Evolutionary conservation across 2,888 invertebrate species (phyloP), one percentile per base, ranked within the genome.

Genomic region (Seira ritae): DNA sequence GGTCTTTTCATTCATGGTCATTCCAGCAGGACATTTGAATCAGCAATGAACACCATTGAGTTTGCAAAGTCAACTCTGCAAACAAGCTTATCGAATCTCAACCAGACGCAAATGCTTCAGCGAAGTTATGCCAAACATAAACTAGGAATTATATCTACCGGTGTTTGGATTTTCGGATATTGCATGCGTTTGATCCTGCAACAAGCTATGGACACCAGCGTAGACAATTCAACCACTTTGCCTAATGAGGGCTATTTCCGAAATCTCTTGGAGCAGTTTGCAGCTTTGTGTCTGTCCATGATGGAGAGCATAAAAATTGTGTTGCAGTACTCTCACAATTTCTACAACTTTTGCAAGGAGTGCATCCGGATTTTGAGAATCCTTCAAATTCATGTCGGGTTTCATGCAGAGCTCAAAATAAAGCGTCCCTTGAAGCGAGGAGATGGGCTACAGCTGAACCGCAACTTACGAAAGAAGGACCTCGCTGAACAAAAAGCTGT

Each of bases 311-410:
- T 71, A 6, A 81, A 76, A 23, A 15, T 20, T 0, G 67, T 81
- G 0, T 67, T 81, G 0, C 81, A 81, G 42, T 37, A 81, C 12
- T 70, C 62, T 12, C 42, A 72, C 42, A 81, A 81, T 22, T 81
- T 81, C 19, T 66, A 67, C 67, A 76, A 81, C 42, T 81, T 81
- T 19, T 76, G 76, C 81, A 66, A 76, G 17, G 81, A 81, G 12
- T 81, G 81, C 22, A 20, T 67, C 0, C 22, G 81, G 15, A 50
- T 81, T 8, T 46, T 81, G 0, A 70, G 72, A 19, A 67, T 76
- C 6, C 46, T 81, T 20, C 71, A 81, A 42, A 31, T 76, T 24
- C 71, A 76, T 17, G 20, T 81, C 1, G 68, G 67, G 2, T 81
- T 81, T 24, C 20, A 15, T 15, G 42, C 22, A 3, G 72, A 76